phyloP scores from a whole-genome alignment of 2,888 invertebrate genomes.

The Zygothrica quintamaculata region DNA sequence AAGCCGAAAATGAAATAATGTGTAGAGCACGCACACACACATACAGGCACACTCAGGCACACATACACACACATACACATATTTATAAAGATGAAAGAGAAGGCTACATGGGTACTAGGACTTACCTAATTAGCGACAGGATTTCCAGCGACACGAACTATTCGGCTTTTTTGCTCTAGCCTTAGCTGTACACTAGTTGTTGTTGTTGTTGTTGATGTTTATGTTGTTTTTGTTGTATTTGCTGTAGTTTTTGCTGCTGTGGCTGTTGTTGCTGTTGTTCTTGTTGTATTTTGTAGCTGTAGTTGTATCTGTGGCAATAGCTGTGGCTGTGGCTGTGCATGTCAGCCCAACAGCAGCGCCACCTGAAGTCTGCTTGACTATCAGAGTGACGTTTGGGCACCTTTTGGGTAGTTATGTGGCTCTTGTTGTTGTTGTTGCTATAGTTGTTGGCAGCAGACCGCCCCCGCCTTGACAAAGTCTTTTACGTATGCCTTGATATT shows the following conservation, averaged over 20 bases:
- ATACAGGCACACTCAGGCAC: conserved; percentile 2
- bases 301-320: conserved; percentile 8
- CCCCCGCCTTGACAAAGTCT: conserved; percentile 46
- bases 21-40: conserved; percentile 27
- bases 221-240: conserved; percentile 35
- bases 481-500: conserved; percentile 37
- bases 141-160: conserved; percentile 60
- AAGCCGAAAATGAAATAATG: conserved; percentile 60
- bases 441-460: conserved; percentile 54
- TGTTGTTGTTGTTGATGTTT: conserved; percentile 17
- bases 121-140: conserved; percentile 69
- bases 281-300: conserved; percentile 23
- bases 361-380: conserved; percentile 30
- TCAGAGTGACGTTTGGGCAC: conserved; percentile 6
- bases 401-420: conserved; percentile 5
- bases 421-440: conserved; percentile 12
- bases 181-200: conserved; percentile 1
- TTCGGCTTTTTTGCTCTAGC: conserved; percentile 14
- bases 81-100: neutral
- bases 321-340: conserved; percentile 21
- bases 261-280: conserved; percentile 18
- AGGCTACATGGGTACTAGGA: conserved; percentile 20
- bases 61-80: conserved; percentile 13
- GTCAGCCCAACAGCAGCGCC: conserved; percentile 39
- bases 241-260: conserved; percentile 18